Conservation (phyloP, 2,888 invertebrate genomes). For the Heteromurus nitidus region DNA sequence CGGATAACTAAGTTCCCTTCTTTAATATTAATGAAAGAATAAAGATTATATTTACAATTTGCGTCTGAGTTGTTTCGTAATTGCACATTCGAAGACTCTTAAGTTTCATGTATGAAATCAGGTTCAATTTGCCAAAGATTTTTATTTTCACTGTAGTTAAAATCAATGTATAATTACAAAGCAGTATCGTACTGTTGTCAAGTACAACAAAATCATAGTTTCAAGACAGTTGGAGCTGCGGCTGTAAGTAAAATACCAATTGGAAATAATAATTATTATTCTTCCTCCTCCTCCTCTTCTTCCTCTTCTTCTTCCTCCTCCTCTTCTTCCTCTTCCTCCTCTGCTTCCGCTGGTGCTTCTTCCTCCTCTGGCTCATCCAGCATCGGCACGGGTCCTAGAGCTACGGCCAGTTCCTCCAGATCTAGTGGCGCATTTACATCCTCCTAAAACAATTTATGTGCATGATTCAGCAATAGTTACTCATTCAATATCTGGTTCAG, state of each 20-base stretch:
- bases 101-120: background rate
- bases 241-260: slow-evolving; percentile 40
- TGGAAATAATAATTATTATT: slow-evolving; percentile 68
- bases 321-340: slow-evolving; percentile 82
- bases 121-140: slow-evolving; percentile 36
- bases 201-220: slow-evolving; percentile 50
- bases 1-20: slow-evolving; percentile 25
- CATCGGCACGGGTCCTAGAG: slow-evolving; percentile 77
- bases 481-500: slow-evolving; percentile 9
- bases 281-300: slow-evolving; percentile 48
- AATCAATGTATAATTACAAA: slow-evolving; percentile 41
- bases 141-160: slow-evolving; percentile 38
- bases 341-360: slow-evolving; percentile 76
- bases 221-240: slow-evolving; percentile 12
- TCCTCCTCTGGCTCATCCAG: slow-evolving; percentile 77
- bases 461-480: background rate
- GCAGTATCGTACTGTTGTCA: slow-evolving; percentile 26
- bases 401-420: slow-evolving; percentile 81
- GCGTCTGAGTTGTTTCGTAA: background rate
- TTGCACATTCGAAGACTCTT: background rate
- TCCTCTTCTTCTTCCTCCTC: slow-evolving; percentile 83
- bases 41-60: slow-evolving; percentile 50
- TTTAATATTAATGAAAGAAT: slow-evolving; percentile 24
- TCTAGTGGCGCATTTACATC: slow-evolving; percentile 77
- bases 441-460: slow-evolving; percentile 28